phyloP scores from a whole-genome alignment of 2,113 vertebrate genomes.

The Rafetus swinhoei region DNA sequence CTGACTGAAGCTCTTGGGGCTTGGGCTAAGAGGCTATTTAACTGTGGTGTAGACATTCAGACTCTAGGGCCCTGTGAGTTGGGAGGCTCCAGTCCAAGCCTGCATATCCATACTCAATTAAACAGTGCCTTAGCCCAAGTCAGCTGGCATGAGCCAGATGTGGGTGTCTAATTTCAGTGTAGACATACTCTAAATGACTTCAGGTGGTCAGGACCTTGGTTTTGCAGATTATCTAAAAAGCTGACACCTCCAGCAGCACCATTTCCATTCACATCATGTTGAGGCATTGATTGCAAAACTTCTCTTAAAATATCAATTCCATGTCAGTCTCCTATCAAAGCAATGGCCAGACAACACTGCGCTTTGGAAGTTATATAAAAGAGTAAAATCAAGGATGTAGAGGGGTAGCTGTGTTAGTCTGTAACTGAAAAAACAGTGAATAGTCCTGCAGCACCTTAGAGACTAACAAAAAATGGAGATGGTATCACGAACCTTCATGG shows the following conservation, averaged over 20 bases:
- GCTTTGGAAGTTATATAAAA: background rate
- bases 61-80: background rate
- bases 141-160: background rate
- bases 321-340: background rate
- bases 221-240: background rate
- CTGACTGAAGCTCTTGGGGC: no score
- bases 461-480: no score
- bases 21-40: background rate
- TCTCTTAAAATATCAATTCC: background rate
- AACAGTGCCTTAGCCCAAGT: background rate
- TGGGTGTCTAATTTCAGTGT: background rate
- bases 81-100: background rate
- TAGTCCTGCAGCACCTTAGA: no score
- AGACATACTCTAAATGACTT: background rate
- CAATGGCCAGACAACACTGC: background rate
- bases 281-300: accelerated
- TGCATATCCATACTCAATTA: background rate
- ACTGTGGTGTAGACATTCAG: background rate
- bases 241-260: background rate
- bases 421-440: no score
- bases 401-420: no score
- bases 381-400: background rate
- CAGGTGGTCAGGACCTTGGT: background rate
- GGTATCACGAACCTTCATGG: no score
- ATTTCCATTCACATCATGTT: background rate